These are phyloP conservation scores for Mactromeris polynyma DNA, from an alignment of 2,888 invertebrate genomes.

Conservation along the genomic window DNA sequence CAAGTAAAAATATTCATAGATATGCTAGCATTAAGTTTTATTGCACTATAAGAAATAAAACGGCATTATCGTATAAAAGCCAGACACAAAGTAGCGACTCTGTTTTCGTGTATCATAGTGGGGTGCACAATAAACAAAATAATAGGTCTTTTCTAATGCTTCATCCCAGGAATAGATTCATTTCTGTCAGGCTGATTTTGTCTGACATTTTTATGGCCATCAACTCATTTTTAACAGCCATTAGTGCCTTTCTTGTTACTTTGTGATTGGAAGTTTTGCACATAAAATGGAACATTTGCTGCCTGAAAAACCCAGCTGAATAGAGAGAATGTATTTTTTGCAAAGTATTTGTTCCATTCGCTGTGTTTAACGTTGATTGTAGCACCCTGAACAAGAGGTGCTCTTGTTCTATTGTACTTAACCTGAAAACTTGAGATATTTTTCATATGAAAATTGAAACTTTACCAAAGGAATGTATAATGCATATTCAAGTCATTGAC, in stretches of 20 bases:
- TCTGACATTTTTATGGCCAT: constrained; percentile 30
- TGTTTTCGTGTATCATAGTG: background rate
- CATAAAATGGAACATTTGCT: constrained; percentile 10
- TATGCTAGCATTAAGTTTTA: background rate
- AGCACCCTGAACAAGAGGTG: background rate
- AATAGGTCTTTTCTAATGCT: background rate
- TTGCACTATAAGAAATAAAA: background rate
- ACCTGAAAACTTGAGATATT: too few relatives aligned
- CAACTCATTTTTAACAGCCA: constrained; percentile 20
- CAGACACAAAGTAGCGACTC: background rate
- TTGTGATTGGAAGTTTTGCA: constrained; percentile 8
- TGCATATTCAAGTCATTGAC: too few relatives aligned
- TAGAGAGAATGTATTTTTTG: background rate
- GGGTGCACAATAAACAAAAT: constrained; percentile 5
- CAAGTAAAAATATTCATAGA: background rate
- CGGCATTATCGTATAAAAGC: background rate
- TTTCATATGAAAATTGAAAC: too few relatives aligned
- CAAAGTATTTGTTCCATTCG: background rate
- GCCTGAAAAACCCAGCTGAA: background rate
- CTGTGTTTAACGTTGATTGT: background rate
- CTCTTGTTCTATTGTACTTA: too few relatives aligned
- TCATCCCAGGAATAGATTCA: constrained; percentile 6
- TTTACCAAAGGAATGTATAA: too few relatives aligned
- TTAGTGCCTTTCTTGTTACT: constrained; percentile 17
- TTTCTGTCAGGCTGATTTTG: background rate